Conservation (phyloP, 2,113 vertebrate genomes). For the Gorsachius goisagi region DNA sequence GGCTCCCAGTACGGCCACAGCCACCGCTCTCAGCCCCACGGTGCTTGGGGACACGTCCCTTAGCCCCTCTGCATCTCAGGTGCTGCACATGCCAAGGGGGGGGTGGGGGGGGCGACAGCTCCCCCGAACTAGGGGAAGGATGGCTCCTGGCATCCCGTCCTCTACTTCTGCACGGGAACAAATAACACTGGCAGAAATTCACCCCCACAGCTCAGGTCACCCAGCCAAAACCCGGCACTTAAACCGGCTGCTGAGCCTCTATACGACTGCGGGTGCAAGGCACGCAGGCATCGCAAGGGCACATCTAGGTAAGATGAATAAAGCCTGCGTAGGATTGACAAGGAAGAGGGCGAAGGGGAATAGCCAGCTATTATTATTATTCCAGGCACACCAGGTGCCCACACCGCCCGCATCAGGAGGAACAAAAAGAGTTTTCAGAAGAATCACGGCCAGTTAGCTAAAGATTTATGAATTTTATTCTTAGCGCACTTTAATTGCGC, state of each 20-base stretch:
- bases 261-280: accelerated
- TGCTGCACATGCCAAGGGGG: accelerated
- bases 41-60: accelerated
- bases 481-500: constrained; percentile 64
- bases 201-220: accelerated
- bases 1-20: not conserved
- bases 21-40: accelerated
- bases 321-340: not conserved
- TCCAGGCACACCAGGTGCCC: constrained; percentile 12
- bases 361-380: not conserved
- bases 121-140: not conserved
- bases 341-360: not conserved
- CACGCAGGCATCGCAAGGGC: not conserved
- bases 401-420: not conserved
- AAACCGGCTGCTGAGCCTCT: not conserved
- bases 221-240: not conserved
- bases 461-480: constrained; percentile 46
- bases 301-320: not conserved
- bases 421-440: constrained; percentile 16
- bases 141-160: not conserved
- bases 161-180: not conserved
- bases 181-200: not conserved
- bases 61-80: not conserved
- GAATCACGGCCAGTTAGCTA: not conserved
- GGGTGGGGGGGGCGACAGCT: not conserved